Percentiles rank a stretch among this genome's conserved stretches.
phyloP scores from a whole-genome alignment of 2,113 vertebrate genomes.

The Anas platyrhynchos region DNA sequence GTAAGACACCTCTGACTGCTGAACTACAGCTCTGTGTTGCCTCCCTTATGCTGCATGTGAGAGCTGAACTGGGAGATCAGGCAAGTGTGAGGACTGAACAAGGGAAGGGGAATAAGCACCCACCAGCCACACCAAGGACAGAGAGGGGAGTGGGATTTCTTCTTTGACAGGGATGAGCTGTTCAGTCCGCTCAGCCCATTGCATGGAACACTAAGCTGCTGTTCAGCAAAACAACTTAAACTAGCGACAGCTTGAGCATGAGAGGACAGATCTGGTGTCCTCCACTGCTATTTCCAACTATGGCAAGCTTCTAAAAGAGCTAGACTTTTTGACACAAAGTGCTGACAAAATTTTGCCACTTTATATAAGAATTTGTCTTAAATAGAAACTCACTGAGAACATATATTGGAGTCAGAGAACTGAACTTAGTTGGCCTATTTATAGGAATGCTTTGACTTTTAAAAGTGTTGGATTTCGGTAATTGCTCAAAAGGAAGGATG shows the following conservation, averaged over 20 bases:
- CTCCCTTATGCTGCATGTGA: neutral
- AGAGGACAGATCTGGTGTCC: neutral
- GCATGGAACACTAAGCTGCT: neutral
- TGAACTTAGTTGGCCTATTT: neutral
- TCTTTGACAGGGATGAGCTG: neutral
- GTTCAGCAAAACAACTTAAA: neutral
- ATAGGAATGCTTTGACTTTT: neutral
- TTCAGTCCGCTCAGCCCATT: neutral
- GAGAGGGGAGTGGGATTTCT: neutral
- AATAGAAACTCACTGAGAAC: neutral
- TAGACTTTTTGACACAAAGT: neutral
- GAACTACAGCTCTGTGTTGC: neutral
- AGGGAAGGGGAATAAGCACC: neutral
- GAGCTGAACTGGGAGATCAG: neutral
- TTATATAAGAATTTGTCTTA: neutral
- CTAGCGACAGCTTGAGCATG: accelerated
- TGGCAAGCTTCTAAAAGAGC: neutral
- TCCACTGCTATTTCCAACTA: accelerated
- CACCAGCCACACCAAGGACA: neutral
- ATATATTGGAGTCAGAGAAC: neutral
- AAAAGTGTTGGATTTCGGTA: neutral
- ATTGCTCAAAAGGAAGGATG: neutral
- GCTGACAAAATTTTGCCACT: neutral
- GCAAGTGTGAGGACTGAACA: neutral
- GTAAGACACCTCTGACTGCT: neutral